Evolutionary conservation across 2,888 invertebrate genomes (phyloP), one percentile per base, ranked within the genome.

Genomic region (Danaus chrysippus): DNA sequence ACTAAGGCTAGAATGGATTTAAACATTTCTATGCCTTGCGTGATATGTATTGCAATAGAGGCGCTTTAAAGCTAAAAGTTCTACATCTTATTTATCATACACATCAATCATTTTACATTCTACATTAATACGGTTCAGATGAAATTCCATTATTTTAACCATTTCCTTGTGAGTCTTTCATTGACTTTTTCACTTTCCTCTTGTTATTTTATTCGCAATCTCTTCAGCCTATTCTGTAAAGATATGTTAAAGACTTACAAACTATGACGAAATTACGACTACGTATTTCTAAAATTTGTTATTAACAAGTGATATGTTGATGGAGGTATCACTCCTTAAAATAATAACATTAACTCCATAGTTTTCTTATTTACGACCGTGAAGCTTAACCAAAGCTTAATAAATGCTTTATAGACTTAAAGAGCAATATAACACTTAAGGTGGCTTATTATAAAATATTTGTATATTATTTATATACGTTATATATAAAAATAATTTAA

Each of bases 231-330:
- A 84, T 76, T 65, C 70, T 73, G 75, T 70, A 81, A 77, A 84
- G 87, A 87, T 87, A 87, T 87, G 87, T 87, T 34, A 76, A 76
- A 81, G 75, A 76, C 84, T 85, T 87, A 85, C 56, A 59, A 61
- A 64, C 83, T 89, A 88, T 79, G 82, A 87, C 82, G 77, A 85
- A 87, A 83, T 87, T 88, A 88, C 78, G 68, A 72, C 86, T 86
- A 88, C 81, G 73, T 83, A 81, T 76, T 79, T 78, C 85, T 88
- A 86, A 83, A 86, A 83, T 87, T 86, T 87, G 79, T 89, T 89
- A 88, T 83, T 89, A 89, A 89, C 90, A 90, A 90, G 87, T 91
- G 91, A 91, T 91, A 91, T 91, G 91, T 91, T 81, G 86, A 75
- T 83, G 86, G 88, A 90, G 89, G 73, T 76, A 88, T 84, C 85